Evolutionary conservation across 2,888 invertebrate species (phyloP).

Genomic region (Neoascia interrupta): DNA sequence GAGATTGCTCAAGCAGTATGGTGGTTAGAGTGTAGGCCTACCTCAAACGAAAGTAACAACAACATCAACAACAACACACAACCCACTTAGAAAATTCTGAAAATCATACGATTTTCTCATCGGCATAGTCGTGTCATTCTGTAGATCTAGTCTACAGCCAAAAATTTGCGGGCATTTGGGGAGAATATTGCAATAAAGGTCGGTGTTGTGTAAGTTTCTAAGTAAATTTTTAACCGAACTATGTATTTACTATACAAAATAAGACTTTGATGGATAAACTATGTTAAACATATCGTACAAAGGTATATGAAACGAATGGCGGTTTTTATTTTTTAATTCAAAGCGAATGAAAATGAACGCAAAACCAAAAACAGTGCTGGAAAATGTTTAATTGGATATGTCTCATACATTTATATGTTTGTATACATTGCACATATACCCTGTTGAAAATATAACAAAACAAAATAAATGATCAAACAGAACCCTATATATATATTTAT

Average conservation of each 20-base stretch:
- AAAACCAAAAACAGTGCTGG: conserved; percentile 26
- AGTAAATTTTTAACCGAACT: conserved; percentile 44
- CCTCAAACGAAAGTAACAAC: conserved; percentile 17
- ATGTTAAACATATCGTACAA: conserved; percentile 79
- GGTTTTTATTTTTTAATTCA: conserved; percentile 2
- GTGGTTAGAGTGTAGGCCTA: conserved; percentile 46
- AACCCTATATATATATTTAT: conserved; percentile 65
- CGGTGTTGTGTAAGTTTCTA: conserved; percentile 41
- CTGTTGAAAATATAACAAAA: conserved; percentile 54
- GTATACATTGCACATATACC: conserved; percentile 66
- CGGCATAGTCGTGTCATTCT: neutral
- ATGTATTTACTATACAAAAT: conserved; percentile 43
- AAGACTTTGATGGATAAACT: conserved; percentile 72
- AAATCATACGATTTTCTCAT: neutral
- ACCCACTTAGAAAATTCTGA: too few species aligned
- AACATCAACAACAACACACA: neutral
- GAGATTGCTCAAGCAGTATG: conserved; percentile 15
- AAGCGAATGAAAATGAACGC: neutral
- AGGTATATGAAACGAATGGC: conserved; percentile 68
- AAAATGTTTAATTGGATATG: conserved; percentile 42
- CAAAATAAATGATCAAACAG: conserved; percentile 19
- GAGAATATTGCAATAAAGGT: conserved; percentile 34
- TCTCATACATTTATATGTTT: conserved; percentile 52
- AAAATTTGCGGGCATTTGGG: conserved; percentile 18
- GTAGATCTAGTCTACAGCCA: conserved; percentile 12